phyloP scores from a whole-genome alignment of 2,113 vertebrate species.

The Thalassoma bifasciatum region DNA sequence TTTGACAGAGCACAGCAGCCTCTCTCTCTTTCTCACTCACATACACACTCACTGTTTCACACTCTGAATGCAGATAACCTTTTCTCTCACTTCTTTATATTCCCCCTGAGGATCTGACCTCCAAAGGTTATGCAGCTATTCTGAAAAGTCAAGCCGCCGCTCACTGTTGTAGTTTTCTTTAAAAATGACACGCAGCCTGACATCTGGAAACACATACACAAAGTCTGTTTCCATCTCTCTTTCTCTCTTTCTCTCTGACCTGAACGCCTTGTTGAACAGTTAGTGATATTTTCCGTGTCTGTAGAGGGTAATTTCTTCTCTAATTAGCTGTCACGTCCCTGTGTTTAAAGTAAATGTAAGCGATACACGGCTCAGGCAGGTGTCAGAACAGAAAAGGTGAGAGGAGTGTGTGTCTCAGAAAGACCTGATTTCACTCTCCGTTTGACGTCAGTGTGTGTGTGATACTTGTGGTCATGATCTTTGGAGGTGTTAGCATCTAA shows the following conservation, averaged over 20 bases:
- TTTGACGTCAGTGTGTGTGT: too few relatives aligned
- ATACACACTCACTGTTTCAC: neutral
- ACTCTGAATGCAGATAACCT: conserved; percentile 47
- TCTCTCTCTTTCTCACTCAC: too few relatives aligned
- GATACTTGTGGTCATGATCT: too few relatives aligned
- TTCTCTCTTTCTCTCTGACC: neutral
- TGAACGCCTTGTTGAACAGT: conserved; percentile 1
- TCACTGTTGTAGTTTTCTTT: conserved; percentile 34
- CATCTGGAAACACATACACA: too few relatives aligned
- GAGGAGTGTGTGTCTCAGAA: too few relatives aligned
- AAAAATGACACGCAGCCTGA: conserved; percentile 25
- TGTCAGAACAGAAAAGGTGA: too few relatives aligned
- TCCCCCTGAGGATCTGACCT: conserved; percentile 35
- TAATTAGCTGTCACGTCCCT: conserved; percentile 14
- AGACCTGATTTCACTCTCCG: too few relatives aligned
- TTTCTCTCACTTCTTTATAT: conserved; percentile 53
- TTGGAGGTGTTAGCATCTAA: too few relatives aligned
- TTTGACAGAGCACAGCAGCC: neutral
- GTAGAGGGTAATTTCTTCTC: neutral
- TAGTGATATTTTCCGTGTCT: neutral
- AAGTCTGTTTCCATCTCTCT: neutral
- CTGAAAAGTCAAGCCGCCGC: conserved; percentile 49
- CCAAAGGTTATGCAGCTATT: conserved; percentile 49
- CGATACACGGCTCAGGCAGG: too few relatives aligned
- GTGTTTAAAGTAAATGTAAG: neutral